phyloP scores from a whole-genome alignment of 2,797 vertebrate genomes.

The Loris lydekkerianus region DNA sequence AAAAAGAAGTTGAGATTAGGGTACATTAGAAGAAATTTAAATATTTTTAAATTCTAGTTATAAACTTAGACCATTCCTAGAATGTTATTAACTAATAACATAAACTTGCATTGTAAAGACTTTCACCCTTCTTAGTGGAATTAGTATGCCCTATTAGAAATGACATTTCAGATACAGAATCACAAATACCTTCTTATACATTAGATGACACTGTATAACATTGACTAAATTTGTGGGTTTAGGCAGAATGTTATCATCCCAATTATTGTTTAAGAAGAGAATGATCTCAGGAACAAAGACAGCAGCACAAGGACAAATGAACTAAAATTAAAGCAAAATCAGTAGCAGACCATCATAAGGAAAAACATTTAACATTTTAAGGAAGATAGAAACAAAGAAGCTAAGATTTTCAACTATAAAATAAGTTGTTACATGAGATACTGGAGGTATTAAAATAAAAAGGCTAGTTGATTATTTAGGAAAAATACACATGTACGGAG shows the following conservation, averaged over 20 bases:
- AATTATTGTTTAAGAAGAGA: neutral
- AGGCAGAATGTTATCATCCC: neutral
- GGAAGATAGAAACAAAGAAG: neutral
- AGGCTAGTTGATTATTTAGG: neutral
- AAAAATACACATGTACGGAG: neutral
- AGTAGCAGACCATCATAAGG: neutral
- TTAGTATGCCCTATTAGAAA: neutral
- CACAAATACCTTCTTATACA: neutral
- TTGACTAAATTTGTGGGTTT: neutral
- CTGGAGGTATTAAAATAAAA: neutral
- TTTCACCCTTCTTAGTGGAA: neutral
- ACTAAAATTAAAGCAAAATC: constrained; percentile 2
- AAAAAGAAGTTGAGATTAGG: neutral
- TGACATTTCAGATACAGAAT: neutral
- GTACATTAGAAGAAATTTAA: neutral
- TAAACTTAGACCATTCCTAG: neutral
- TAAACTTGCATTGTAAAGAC: neutral
- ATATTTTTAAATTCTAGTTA: neutral
- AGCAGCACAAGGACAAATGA: neutral
- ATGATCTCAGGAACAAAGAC: neutral
- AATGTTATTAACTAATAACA: neutral
- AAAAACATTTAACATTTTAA: neutral
- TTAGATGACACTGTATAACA: neutral
- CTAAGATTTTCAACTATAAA: neutral
- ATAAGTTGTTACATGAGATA: neutral